Evolutionary conservation across 2,797 vertebrate genomes (phyloP), one percentile per base, ranked within the genome.

Genomic region (Masticophis lateralis): DNA sequence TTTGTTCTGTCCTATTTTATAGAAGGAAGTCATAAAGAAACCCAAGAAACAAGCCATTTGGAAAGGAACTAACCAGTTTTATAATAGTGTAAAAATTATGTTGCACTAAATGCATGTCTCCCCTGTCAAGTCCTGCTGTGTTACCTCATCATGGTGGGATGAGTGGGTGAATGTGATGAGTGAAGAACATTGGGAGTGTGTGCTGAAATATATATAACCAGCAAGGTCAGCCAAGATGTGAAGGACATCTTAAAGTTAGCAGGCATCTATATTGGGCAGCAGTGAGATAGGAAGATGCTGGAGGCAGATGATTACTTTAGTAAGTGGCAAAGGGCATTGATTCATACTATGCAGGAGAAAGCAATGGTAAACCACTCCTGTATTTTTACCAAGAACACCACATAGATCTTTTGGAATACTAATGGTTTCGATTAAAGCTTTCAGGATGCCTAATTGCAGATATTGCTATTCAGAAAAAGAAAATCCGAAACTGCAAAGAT

Each of bases 91-190:
- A 96, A 95, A 89, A 97, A 94, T 97, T 96, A 97, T 96, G 96
- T 96, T 96, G 96, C 95, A 97, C 97, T 97, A 97, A 98, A 97
- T 92, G 92, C 27, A 93, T 89, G 90, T 92, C 53, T 57, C 9
- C 7, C 51, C 28, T 3, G 18, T 4, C 55, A 59, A 37, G 57
- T 12, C n/a, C 74, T 83, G 74, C 74, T 83, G 10, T 25, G 20
- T 20, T 83, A 10, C 9, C 20, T 25, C 9, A 13, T 57, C 56
- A 37, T 59, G 56, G 74, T 12, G 3, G 20, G 32, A 11, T 20
- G 32, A 16, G 13, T 55, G 18, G 51, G 74, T 4, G 9, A 25
- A 20, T 25, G 20, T 43, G 74, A 83, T 83, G 37, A 83, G 20
- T 47, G 9, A 79, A 22, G 74, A 79, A 79, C 8, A 10, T 79